Percentiles rank a stretch among this genome's conserved stretches.
Evolutionary conservation across 2,797 vertebrate species (phyloP).

Genomic region (Silurus aristotelis): DNA sequence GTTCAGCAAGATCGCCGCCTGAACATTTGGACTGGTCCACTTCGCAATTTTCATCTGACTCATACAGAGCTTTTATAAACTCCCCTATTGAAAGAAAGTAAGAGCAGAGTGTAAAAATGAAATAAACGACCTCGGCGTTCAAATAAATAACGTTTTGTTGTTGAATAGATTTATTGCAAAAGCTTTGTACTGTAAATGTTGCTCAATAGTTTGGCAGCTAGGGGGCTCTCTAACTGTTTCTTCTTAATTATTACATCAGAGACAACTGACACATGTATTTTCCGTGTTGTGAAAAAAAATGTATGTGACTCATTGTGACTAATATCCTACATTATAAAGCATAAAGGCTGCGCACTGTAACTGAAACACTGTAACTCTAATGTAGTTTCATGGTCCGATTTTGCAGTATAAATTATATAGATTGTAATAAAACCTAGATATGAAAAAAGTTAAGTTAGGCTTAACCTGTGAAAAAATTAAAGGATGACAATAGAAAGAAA

Average conservation of each 20-base stretch:
- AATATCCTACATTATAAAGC: neutral
- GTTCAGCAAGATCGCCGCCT: constrained; percentile 85
- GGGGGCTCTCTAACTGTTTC: constrained; percentile 1
- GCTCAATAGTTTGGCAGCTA: neutral
- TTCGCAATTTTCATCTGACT: constrained; percentile 98
- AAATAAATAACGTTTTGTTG: too few species aligned
- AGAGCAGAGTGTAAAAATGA: neutral
- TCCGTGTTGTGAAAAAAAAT: neutral
- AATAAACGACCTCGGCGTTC: neutral
- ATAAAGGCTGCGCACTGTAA: neutral
- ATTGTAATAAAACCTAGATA: neutral
- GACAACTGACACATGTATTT: neutral
- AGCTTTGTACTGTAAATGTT: neutral
- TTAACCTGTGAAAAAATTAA: neutral
- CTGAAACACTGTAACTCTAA: neutral
- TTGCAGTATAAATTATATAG: neutral
- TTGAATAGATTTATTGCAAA: too few species aligned
- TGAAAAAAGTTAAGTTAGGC: neutral
- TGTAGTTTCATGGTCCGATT: neutral
- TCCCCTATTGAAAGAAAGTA: constrained; percentile 77
- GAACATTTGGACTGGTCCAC: constrained; percentile 95
- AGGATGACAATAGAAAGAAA: neutral
- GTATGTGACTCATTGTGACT: neutral
- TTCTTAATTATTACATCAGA: neutral
- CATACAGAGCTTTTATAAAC: constrained; percentile 97